Evolutionary conservation across 2,797 vertebrate genomes (phyloP).

Genomic region (Rhinichthys osculus): DNA sequence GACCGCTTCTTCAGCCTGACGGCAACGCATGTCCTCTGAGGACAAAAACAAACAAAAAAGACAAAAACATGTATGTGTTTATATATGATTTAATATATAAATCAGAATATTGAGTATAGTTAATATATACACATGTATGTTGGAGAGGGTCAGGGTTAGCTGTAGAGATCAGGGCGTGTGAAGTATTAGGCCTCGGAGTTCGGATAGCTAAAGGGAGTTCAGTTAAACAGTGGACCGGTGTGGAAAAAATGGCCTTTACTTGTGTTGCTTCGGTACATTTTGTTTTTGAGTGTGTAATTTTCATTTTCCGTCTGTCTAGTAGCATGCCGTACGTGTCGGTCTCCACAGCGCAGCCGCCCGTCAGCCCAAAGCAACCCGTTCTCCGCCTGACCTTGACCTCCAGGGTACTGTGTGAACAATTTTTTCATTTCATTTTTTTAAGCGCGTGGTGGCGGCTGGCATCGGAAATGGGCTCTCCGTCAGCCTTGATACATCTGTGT

Average conservation of each 20-base stretch:
- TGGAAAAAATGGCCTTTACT: constrained; percentile 66
- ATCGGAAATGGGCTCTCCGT: constrained; percentile 47
- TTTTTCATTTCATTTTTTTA: background rate
- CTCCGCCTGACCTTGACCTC: constrained; percentile 31
- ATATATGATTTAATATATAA: constrained; percentile 86
- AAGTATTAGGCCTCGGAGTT: constrained; percentile 44
- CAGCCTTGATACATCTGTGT: constrained; percentile 48
- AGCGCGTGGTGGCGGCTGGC: constrained; percentile 4
- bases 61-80: constrained; percentile 70
- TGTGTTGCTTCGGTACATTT: constrained; percentile 73
- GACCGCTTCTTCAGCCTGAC: constrained; percentile 29
- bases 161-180: constrained; percentile 13
- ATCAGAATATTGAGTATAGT: constrained; percentile 81
- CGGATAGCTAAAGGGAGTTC: constrained; percentile 40
- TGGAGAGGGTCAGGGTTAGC: constrained; percentile 58
- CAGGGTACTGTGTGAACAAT: constrained; percentile 33
- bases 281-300: constrained; percentile 58
- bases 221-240: constrained; percentile 54
- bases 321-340: constrained; percentile 70
- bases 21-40: constrained; percentile 53
- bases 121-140: constrained; percentile 81
- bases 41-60: constrained; percentile 67
- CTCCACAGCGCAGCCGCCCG: constrained; percentile 16
- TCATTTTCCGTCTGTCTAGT: constrained; percentile 60
- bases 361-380: constrained; percentile 38